Base-by-base conservation (phyloP, 2,888 invertebrate species). In the Nowickia ferox region DNA sequence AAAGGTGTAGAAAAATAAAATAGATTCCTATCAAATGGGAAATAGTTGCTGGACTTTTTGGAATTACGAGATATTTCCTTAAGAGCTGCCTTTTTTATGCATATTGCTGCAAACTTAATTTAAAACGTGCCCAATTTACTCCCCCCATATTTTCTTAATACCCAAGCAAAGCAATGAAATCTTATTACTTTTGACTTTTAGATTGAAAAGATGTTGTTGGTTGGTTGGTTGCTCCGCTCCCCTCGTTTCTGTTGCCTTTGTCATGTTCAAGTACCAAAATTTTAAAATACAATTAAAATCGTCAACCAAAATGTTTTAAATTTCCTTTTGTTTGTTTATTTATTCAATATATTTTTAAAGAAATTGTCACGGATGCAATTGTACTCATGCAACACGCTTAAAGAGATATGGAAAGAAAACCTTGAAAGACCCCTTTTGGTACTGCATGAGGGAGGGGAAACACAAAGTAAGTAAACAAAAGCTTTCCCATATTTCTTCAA, bases 351-450 rank as follows among this genome's bases (percentile, higher is more conserved):
- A 30, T 57, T 40, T 81, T 55, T 65, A 2, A n/a, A 48, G 57
- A 79, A 71, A 72, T 48, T 82, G 85, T 82, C 78, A 86, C 65
- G 75, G 82, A 82, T 82, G 69, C 69, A 68, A 66, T 38, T 65
- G 71, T 61, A 46, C 38, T 22, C 65, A 38, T 68, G 38, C 63
- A 65, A 22, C 40, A 42, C 30, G 2, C 30, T 51, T 19, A 22
- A 48, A 40, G 4, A 44, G 15, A 13, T 19, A 63, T 6, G 8
- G 0, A 48, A 5, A 40, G 53, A 63, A 51, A 11, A 81, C 48
- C 19, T 22, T 40, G 15, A 17, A 30, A 61, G 51, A 75, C 81
- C 81, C 81, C 74, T 75, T 75, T 51, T 75, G 17, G 46, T 15
- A 1, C 1, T 44, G 11, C 38, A 0, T 68, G 22, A 2, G 15